Base-by-base conservation (phyloP, 2,113 vertebrate species). In the Albula glossodonta region DNA sequence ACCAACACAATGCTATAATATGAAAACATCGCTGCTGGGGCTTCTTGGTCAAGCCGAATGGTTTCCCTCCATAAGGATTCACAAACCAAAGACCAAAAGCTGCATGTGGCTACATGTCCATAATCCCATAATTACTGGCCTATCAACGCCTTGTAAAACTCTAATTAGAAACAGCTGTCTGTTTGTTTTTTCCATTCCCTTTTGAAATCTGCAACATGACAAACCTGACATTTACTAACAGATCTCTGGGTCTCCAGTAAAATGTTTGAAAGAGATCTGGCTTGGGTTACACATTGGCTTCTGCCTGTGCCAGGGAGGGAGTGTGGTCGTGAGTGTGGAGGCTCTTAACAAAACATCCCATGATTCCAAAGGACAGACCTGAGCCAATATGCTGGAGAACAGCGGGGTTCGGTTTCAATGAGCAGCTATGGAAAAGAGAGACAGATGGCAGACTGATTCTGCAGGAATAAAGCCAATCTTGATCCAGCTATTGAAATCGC, bases 91-190 rank as follows among this genome's bases (percentile, higher is more conserved):
- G 87, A 90, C 89, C 90, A 90, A 85, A 92, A 90, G 90, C 92
- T 93, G 92, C 89, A 87, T 92, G 92, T 90, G 93, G 92, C 93
- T 94, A 93, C 91, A 94, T 88, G 85, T 93, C 90, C 91, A 91
- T 94, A 94, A 95, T 94, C 92, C 94, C 90, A 91, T 94, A 94
- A 96, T 95, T 95, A 95, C 91, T 90, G 89, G 90, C 88, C 92
- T 91, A 94, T 95, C 93, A 95, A 92, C 60, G 91, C 93, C 92
- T 92, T 92, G 94, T 93, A 94, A 92, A 95, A 92, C 91, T 90
- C 91, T 94, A 93, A 95, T 93, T 95, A 91, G 92, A 92, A 95
- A 86, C 92, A 95, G 93, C 91, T 94, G 94, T 92, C 92, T 92
- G 88, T 92, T 93, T 94, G 91, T 94, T 93, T 93, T 91, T 84